Percentiles rank a stretch among this genome's conserved stretches.
phyloP scores from a whole-genome alignment of 1,140 invertebrate genomes.

The Phenacoccus solenopsis region DNA sequence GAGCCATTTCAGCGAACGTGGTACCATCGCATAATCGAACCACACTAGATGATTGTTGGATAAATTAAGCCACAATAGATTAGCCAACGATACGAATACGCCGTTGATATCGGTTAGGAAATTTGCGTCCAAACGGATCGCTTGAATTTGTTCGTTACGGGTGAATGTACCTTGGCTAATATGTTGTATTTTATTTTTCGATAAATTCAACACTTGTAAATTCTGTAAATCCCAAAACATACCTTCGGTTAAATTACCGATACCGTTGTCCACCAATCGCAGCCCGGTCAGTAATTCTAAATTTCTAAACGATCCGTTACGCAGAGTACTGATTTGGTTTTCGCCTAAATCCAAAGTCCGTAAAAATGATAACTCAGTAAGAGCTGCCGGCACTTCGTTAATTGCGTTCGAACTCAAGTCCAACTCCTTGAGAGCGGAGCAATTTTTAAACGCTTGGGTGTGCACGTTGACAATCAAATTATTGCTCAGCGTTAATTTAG shows the following conservation, averaged over 20 bases:
- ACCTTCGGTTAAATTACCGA: constrained; percentile 66
- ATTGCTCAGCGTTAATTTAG: constrained; percentile 68
- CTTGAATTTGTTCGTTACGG: constrained; percentile 61
- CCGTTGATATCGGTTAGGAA: constrained; percentile 75
- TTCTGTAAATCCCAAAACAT: constrained; percentile 73
- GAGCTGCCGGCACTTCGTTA: constrained; percentile 61
- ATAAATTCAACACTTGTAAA: constrained; percentile 71
- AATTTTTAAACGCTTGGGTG: constrained; percentile 74
- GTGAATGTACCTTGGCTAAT: constrained; percentile 71
- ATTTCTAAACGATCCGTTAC: constrained; percentile 69
- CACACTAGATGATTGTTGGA: constrained; percentile 80
- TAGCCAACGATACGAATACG: constrained; percentile 64
- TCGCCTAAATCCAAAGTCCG: constrained; percentile 76
- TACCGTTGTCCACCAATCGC: constrained; percentile 71
- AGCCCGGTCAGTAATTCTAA: constrained; percentile 70
- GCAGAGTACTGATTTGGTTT: constrained; percentile 66
- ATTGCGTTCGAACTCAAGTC: constrained; percentile 77
- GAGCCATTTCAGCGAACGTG: constrained; percentile 74
- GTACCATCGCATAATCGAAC: constrained; percentile 83
- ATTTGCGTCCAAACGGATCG: constrained; percentile 73
- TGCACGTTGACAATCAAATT: constrained; percentile 71
- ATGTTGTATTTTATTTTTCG: constrained; percentile 72
- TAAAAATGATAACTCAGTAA: constrained; percentile 66
- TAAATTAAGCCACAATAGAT: constrained; percentile 73
- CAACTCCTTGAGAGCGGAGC: constrained; percentile 77